phyloP scores from a whole-genome alignment of 2,888 invertebrate genomes.

The Noctua janthe region DNA sequence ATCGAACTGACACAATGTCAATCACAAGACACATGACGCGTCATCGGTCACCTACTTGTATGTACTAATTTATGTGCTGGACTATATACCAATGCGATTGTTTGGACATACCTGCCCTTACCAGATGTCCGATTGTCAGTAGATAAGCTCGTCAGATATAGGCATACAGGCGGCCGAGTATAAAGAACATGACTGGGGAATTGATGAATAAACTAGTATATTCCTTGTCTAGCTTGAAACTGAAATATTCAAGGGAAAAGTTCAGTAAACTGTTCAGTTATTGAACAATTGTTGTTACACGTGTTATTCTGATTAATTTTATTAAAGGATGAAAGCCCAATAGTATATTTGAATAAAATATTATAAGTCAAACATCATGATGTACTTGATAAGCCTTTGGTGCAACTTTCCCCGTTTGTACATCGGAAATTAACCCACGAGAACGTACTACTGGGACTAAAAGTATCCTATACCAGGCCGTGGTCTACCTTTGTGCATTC shows the following conservation, averaged over 20 bases:
- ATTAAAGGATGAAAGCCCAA: neutral
- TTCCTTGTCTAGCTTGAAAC: neutral
- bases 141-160: conserved; percentile 54
- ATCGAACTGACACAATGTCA: neutral
- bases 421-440: neutral
- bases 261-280: neutral
- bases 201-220: conserved; percentile 34
- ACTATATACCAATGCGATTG: conserved; percentile 35
- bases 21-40: conserved; percentile 5
- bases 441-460: neutral
- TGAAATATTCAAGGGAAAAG: neutral
- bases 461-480: neutral
- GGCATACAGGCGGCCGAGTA: conserved; percentile 19
- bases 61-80: conserved; percentile 46
- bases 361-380: neutral
- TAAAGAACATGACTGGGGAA: conserved; percentile 20
- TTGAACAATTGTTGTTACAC: neutral
- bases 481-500: neutral
- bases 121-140: conserved; percentile 51
- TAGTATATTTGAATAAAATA: neutral
- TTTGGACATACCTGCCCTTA: conserved; percentile 54
- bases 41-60: conserved; percentile 22
- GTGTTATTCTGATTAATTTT: neutral
- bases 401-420: neutral
- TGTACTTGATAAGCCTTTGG: neutral